Conservation (phyloP, 2,888 invertebrate genomes). For the Drosophila paranaensis region DNA sequence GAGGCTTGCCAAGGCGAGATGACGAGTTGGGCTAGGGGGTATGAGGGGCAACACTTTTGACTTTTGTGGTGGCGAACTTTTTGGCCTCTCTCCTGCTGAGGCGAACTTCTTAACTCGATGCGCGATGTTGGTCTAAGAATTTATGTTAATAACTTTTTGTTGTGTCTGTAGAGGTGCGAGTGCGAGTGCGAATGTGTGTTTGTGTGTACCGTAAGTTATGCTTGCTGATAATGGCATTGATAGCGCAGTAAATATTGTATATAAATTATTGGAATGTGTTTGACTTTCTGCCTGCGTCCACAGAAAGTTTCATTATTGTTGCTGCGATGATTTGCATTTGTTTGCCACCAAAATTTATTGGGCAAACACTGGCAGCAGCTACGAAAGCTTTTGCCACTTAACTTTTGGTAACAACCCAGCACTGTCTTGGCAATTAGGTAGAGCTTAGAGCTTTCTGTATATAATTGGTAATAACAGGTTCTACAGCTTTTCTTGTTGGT, state of each 20-base stretch:
- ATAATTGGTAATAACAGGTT: slow-evolving; percentile 6
- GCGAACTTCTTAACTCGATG: slow-evolving; percentile 51
- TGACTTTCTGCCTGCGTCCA: slow-evolving; percentile 25
- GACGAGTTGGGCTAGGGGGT: neutral
- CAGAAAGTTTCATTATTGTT: slow-evolving; percentile 25
- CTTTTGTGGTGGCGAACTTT: slow-evolving; percentile 71
- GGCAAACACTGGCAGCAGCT: slow-evolving; percentile 46
- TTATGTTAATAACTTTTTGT: slow-evolving; percentile 77
- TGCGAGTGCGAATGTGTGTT: slow-evolving; percentile 12
- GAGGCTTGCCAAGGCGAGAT: slow-evolving; percentile 1
- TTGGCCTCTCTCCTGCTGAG: slow-evolving; percentile 18
- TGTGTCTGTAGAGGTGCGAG: slow-evolving; percentile 21
- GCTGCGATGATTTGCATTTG: slow-evolving; percentile 11
- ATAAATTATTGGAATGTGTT: slow-evolving; percentile 51
- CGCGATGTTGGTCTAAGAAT: slow-evolving; percentile 65
- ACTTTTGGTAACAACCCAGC: slow-evolving; percentile 30
- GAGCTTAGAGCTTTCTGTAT: slow-evolving; percentile 23
- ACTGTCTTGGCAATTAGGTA: neutral
- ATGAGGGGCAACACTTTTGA: slow-evolving; percentile 62
- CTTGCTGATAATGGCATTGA: slow-evolving; percentile 73
- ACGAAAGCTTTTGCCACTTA: slow-evolving; percentile 26
- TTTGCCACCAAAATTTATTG: slow-evolving; percentile 16
- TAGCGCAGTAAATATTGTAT: slow-evolving; percentile 69
- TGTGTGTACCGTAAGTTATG: slow-evolving; percentile 50
- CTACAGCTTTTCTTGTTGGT: slow-evolving; percentile 24